Evolutionary conservation across 2,797 vertebrate species (phyloP).

Genomic region (Gadopsis marmoratus): DNA sequence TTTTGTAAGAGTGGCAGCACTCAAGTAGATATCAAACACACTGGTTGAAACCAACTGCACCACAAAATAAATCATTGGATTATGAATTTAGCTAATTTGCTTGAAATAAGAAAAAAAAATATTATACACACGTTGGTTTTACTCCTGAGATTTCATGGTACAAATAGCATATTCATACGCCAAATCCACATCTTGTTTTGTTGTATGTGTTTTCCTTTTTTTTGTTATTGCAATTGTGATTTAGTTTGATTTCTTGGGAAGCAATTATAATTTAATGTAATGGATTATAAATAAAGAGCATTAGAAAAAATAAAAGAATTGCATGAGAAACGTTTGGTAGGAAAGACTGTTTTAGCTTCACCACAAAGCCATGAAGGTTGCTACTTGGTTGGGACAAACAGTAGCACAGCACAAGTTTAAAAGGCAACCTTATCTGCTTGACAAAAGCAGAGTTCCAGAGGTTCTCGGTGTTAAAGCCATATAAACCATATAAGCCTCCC

Average conservation of each 20-base stretch:
- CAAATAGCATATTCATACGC: not conserved
- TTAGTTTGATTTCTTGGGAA: not conserved
- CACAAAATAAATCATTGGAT: too few relatives aligned
- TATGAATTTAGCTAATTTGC: too few relatives aligned
- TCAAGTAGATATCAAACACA: too few relatives aligned
- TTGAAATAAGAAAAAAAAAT: too few relatives aligned
- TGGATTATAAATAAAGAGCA: not conserved
- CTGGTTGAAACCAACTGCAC: too few relatives aligned
- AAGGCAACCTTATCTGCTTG: conserved; percentile 2
- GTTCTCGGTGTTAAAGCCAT: conserved; percentile 34
- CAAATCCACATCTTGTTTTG: not conserved
- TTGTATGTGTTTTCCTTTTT: too few relatives aligned
- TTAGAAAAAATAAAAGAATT: not conserved
- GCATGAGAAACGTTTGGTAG: conserved; percentile 10
- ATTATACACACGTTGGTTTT: not conserved
- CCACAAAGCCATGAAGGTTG: not conserved
- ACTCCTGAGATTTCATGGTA: not conserved
- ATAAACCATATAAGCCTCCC: conserved; percentile 27
- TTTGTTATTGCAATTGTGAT: not conserved
- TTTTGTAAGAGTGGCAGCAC: too few relatives aligned
- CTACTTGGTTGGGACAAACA: conserved; percentile 4
- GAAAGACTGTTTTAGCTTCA: conserved; percentile 1
- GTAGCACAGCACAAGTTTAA: not conserved
- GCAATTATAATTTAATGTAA: not conserved
- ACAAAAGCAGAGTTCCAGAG: conserved; percentile 20